A percentile compares a stretch with the other conserved stretches of the same genome.
phyloP scores from a whole-genome alignment of 2,888 invertebrate genomes.

The Lycaena phlaeas region DNA sequence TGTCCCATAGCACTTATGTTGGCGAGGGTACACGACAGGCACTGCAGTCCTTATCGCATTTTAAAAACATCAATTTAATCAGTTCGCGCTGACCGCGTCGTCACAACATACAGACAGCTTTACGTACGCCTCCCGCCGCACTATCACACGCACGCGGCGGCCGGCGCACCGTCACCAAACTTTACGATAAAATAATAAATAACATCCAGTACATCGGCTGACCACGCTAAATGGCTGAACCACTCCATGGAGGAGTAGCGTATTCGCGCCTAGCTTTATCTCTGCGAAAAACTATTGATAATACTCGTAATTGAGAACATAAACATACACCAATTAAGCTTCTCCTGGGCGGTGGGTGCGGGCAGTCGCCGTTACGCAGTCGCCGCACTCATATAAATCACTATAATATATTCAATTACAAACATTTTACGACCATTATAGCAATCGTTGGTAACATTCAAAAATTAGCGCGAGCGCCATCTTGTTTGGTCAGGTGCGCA shows the following conservation, averaged over 20 bases:
- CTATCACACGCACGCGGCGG: background rate
- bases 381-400: no score
- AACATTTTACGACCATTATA: background rate
- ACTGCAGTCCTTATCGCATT: background rate
- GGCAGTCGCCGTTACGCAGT: no score
- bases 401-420: no score
- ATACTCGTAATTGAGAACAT: no score
- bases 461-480: conserved; percentile 16
- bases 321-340: no score
- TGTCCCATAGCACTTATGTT: background rate
- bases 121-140: background rate
- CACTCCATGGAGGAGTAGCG: no score
- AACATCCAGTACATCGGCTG: no score
- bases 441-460: conserved; percentile 5
- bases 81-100: background rate
- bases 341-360: no score
- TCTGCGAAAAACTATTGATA: no score
- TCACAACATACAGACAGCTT: background rate
- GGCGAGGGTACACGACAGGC: background rate
- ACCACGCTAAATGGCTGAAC: no score
- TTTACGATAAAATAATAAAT: background rate
- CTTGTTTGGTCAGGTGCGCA: conserved; percentile 22
- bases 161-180: background rate
- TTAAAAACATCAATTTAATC: background rate
- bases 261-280: no score